These are phyloP conservation scores for Ochotona princeps DNA, from an alignment of 2,113 vertebrate species.

Conservation along the genomic window DNA sequence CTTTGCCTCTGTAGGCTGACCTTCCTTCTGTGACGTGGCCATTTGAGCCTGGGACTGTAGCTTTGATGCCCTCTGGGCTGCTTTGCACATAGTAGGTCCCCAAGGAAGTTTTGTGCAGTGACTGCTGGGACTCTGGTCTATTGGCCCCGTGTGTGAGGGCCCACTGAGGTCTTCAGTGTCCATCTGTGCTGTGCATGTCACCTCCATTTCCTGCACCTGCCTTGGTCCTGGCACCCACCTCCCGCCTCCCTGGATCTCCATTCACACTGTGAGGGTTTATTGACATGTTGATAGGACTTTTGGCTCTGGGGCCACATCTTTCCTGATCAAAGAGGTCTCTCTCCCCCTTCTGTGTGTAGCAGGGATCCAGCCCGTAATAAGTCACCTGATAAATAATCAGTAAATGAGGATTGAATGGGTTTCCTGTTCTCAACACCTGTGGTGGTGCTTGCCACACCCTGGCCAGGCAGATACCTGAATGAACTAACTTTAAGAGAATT, in stretches of 20 bases:
- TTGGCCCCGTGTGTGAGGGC: background rate
- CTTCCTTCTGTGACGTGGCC: background rate
- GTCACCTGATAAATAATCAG: slow-evolving; percentile 7
- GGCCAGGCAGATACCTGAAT: background rate
- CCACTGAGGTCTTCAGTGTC: background rate
- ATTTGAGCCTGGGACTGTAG: background rate
- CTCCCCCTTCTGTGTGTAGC: background rate
- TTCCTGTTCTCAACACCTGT: background rate
- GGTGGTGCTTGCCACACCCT: background rate
- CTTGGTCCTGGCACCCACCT: background rate
- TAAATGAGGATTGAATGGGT: slow-evolving; percentile 36
- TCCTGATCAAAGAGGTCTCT: slow-evolving; percentile 18
- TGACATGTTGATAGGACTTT: background rate
- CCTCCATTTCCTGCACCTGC: background rate
- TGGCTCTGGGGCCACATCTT: background rate
- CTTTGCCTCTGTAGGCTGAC: background rate
- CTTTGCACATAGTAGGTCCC: background rate
- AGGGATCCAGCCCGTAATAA: slow-evolving; percentile 28
- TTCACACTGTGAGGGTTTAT: background rate
- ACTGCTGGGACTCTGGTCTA: background rate
- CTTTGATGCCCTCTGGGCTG: background rate
- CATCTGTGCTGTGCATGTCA: background rate
- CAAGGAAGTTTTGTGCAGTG: background rate
- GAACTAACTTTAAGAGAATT: slow-evolving; percentile 6
- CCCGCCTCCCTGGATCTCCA: background rate